Evolutionary conservation across 1,140 invertebrate genomes (phyloP).

Genomic region (Zaprionus vittiger): DNA sequence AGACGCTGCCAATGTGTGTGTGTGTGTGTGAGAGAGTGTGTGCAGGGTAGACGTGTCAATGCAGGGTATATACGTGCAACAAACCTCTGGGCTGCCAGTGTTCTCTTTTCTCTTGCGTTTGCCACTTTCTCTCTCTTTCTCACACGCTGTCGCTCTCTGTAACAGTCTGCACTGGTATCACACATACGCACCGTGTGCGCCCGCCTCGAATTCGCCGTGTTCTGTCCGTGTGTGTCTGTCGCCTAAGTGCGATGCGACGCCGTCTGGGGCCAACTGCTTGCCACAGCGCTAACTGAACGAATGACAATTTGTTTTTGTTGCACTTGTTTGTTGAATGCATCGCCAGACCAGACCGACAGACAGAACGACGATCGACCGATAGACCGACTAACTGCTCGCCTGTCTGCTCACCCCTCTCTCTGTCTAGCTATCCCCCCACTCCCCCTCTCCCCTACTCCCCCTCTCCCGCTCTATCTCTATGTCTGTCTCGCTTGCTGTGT

Average conservation of each 20-base stretch:
- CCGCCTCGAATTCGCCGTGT: conserved; percentile 12
- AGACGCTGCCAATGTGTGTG: background rate
- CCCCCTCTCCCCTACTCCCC: background rate
- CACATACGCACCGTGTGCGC: conserved; percentile 46
- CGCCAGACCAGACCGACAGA: background rate
- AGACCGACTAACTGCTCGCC: too few relatives aligned
- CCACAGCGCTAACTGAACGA: conserved; percentile 61
- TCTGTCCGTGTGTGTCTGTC: conserved; percentile 2
- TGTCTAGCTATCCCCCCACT: background rate
- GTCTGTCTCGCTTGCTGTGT: background rate
- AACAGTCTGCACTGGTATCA: conserved; percentile 14
- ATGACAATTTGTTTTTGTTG: conserved; percentile 58
- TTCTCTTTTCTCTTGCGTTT: background rate
- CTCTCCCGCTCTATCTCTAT: background rate
- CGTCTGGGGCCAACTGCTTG: conserved; percentile 72
- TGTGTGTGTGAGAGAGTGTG: background rate
- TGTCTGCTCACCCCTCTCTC: background rate
- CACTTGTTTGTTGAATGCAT: conserved; percentile 28
- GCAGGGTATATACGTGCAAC: conserved; percentile 5
- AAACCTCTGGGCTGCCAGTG: background rate
- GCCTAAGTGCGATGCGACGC: conserved; percentile 37
- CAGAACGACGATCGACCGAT: conserved; percentile 22
- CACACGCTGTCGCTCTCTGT: conserved; percentile 41
- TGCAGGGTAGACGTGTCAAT: background rate
- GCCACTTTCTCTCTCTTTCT: background rate